Percentiles rank a stretch among this genome's conserved stretches.
phyloP scores from a whole-genome alignment of 1,140 invertebrate species.

The Holotrichia oblita region DNA sequence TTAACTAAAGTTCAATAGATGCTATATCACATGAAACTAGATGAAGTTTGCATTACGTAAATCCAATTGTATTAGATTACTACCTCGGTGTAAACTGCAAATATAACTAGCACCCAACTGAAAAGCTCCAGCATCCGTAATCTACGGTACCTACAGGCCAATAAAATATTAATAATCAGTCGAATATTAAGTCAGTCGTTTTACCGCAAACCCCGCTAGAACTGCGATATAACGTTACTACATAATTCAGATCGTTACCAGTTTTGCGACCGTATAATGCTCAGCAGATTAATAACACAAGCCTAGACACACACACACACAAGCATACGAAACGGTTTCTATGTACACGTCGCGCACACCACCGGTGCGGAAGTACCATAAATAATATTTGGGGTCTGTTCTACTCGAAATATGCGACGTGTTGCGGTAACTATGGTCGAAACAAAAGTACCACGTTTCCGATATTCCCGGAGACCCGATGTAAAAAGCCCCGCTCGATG shows the following conservation, averaged over 20 bases:
- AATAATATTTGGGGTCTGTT: slow-evolving; percentile 34
- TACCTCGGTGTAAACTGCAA: no score
- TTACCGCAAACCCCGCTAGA: background rate
- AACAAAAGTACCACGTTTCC: slow-evolving; percentile 36
- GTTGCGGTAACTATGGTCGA: slow-evolving; percentile 8
- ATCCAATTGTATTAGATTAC: no score
- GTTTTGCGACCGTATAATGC: slow-evolving; percentile 6
- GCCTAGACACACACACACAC: background rate
- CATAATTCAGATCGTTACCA: slow-evolving; percentile 36
- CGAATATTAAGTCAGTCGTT: slow-evolving; percentile 23
- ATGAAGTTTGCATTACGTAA: no score
- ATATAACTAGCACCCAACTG: background rate
- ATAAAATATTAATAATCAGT: slow-evolving; percentile 33
- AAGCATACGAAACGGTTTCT: background rate
- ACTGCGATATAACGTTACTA: background rate
- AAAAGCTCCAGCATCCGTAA: slow-evolving; percentile 2
- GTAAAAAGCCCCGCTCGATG: background rate
- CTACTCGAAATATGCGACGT: slow-evolving; percentile 27
- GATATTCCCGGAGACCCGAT: slow-evolving; percentile 4
- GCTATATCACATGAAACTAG: no score
- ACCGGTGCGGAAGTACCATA: slow-evolving; percentile 17
- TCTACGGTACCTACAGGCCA: background rate
- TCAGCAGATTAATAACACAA: background rate
- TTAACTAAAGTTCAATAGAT: no score
- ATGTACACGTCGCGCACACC: background rate